Evolutionary conservation across 2,113 vertebrate species (phyloP).

Genomic region (Cyanoramphus novaezelandiae): DNA sequence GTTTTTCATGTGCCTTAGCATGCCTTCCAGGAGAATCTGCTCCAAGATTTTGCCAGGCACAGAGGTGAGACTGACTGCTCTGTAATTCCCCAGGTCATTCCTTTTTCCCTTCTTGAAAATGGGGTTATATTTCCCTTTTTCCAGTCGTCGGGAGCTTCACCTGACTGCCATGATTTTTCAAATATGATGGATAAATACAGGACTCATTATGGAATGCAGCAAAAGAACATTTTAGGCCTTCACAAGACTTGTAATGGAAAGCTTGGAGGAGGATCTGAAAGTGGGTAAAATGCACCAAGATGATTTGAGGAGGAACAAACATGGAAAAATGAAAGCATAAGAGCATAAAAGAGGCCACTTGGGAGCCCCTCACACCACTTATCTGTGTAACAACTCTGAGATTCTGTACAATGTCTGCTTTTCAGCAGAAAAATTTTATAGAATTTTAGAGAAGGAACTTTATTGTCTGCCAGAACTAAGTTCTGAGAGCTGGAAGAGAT

Average conservation of each 20-base stretch:
- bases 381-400: background rate
- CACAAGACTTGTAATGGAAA: background rate
- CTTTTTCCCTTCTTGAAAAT: background rate
- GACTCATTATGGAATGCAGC: background rate
- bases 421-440: background rate
- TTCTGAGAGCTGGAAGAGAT: conserved; percentile 1
- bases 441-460: background rate
- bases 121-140: background rate
- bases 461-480: background rate
- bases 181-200: background rate
- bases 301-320: background rate
- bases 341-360: background rate
- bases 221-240: background rate
- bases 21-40: too few species aligned
- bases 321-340: background rate
- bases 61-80: background rate
- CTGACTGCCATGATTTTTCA: background rate
- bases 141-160: rapidly evolving
- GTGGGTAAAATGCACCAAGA: background rate
- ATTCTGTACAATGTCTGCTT: background rate
- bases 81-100: background rate
- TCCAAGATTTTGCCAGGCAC: background rate
- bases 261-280: background rate
- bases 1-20: too few species aligned
- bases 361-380: background rate